Evolutionary conservation across 1,140 invertebrate species (phyloP), one percentile per base, ranked within the genome.

Genomic region (Psilanteris sp.): DNA sequence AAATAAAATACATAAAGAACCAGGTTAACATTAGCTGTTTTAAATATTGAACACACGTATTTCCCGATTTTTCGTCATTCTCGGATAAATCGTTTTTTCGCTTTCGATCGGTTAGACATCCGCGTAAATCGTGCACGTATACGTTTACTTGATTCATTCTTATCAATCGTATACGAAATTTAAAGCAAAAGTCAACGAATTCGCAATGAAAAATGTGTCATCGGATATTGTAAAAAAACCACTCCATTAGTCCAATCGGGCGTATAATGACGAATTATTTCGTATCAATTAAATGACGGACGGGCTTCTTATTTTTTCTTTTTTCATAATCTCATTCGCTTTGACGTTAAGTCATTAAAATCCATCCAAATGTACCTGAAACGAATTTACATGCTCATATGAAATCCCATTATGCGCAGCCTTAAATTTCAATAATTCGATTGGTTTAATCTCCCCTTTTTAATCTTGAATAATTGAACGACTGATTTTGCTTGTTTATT

Each of bases 1-100:
- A 54, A 55, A 55, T 46, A 44, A 67, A 66, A 24, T 8, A 41
- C 14, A 31, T 29, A 41, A 37, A 26, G 15, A 4, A 55, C 36
- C 15, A 11, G 14, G 15, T 48, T 48, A 31, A 48, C 4, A 36
- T 62, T 62, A 78, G 62, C 31, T 55, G n/a, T n/a, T 20, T 5
- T 16, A 32, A 9, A 50, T 50, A 29, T 50, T 13, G 20, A 26
- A 11, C 7, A 16, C 73, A 76, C 24, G 18, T 61, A 64, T 77
- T 78, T 73, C 36, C 20, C 20, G 44, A 82, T 73, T 77, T 84
- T 82, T 78, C 75, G 73, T 80, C 34, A 79, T 20, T 3, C 18
- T 5, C 2, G 18, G 18, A 20, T 3, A 5, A 5, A 20, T 20
- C 18, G 5, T 5, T 20, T 20, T 20, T 20, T n/a, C n/a, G n/a